Evolutionary conservation across 1,140 invertebrate genomes (phyloP), one percentile per base, ranked within the genome.

Genomic region (Caenorhabditis brenneri): DNA sequence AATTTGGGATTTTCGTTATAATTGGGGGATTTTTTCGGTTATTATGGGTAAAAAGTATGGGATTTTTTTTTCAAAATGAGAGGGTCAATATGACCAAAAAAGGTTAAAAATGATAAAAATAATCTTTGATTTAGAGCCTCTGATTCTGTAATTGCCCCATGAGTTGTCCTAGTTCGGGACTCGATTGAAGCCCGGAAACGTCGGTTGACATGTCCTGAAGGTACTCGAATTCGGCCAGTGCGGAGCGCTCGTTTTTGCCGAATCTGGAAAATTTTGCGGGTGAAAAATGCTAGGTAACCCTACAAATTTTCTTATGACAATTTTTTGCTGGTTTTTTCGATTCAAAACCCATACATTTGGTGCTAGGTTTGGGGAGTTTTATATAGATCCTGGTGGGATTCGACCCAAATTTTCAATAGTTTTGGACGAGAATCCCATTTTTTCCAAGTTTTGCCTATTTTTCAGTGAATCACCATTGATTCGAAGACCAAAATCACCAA

Each of bases 261-360:
- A 55, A 79, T 79, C 82, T 83, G 51, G 2, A 79, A 83, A 16
- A 83, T n/a, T n/a, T n/a, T n/a, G n/a, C n/a, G n/a, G n/a, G n/a
- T n/a, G n/a, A n/a, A n/a, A n/a, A n/a, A n/a, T n/a, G n/a, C n/a
- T n/a, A n/a, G n/a, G n/a, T n/a, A n/a, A n/a, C n/a, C n/a, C n/a
- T n/a, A n/a, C n/a, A n/a, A n/a, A n/a, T n/a, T n/a, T n/a, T n/a
- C n/a, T n/a, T n/a, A n/a, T n/a, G n/a, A n/a, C n/a, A n/a, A n/a
- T n/a, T n/a, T n/a, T n/a, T n/a, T n/a, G n/a, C n/a, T n/a, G n/a
- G n/a, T n/a, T n/a, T n/a, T n/a, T n/a, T n/a, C n/a, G n/a, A n/a
- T n/a, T n/a, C n/a, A n/a, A n/a, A n/a, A n/a, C n/a, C n/a, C n/a
- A n/a, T n/a, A n/a, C n/a, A n/a, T n/a, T n/a, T n/a, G n/a, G n/a